These are phyloP conservation scores for Rhopalosiphum maidis DNA, from an alignment of 1,140 invertebrate species.

Conservation along the genomic window DNA sequence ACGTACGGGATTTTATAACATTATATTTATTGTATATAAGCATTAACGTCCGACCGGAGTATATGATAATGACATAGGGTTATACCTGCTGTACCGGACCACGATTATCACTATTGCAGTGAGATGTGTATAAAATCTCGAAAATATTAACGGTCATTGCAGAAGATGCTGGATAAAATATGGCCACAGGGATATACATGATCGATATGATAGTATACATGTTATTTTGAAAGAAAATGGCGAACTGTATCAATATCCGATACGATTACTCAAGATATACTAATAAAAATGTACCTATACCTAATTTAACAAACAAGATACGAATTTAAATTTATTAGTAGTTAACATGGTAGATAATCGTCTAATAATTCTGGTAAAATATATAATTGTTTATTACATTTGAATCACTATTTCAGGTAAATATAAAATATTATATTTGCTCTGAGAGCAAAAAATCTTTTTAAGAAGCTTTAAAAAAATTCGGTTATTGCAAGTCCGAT, in stretches of 20 bases:
- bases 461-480: neutral
- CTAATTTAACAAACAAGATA: neutral
- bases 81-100: neutral
- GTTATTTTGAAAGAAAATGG: neutral
- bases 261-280: neutral
- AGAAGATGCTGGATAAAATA: neutral
- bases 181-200: neutral
- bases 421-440: neutral
- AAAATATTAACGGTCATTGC: neutral
- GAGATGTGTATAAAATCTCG: neutral
- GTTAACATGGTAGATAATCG: neutral
- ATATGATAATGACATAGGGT: neutral
- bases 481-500: neutral
- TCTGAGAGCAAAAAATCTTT: neutral
- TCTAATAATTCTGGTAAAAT: neutral
- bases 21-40: neutral
- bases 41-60: neutral
- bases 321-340: neutral
- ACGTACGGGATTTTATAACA: neutral
- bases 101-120: neutral
- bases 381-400: neutral
- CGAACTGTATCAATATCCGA: neutral
- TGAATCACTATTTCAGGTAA: neutral
- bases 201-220: neutral
- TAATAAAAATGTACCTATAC: neutral